Conservation (phyloP, 1,140 invertebrate genomes). For the Pemphigus obesinymphae region DNA sequence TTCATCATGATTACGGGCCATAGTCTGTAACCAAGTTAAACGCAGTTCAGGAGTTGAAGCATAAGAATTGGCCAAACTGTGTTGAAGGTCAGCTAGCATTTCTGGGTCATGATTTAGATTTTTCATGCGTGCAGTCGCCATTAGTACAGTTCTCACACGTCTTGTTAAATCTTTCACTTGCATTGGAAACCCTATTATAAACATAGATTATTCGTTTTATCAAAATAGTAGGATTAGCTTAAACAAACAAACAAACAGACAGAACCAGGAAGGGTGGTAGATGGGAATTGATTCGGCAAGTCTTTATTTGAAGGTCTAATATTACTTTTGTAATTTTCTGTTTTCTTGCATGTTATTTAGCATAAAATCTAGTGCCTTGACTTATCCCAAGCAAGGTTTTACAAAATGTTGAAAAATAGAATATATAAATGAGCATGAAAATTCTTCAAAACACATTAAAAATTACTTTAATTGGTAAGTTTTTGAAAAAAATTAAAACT, state of each 20-base stretch:
- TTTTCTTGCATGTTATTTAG: background rate
- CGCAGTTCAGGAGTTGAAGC: constrained; percentile 87
- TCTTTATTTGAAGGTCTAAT: too few species aligned
- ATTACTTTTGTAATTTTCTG: too few species aligned
- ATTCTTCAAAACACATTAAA: background rate
- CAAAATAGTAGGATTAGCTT: too few species aligned
- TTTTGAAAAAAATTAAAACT: background rate
- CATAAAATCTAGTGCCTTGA: background rate
- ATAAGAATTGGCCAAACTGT: constrained; percentile 89
- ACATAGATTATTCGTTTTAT: background rate
- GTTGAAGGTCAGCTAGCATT: constrained; percentile 85
- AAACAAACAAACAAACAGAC: too few species aligned
- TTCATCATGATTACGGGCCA: constrained; percentile 78
- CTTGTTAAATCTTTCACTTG: constrained; percentile 91
- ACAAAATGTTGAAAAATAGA: background rate
- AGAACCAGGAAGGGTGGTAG: too few species aligned
- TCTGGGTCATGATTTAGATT: constrained; percentile 85
- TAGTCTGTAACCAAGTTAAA: constrained; percentile 89
- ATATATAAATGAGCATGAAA: background rate
- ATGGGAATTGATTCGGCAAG: too few species aligned
- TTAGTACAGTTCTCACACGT: constrained; percentile 84
- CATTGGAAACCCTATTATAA: constrained; percentile 67
- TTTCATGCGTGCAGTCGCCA: constrained; percentile 88
- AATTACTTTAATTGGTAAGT: background rate
- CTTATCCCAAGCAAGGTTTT: background rate